Evolutionary conservation across 2,797 vertebrate genomes (phyloP), one percentile per base, ranked within the genome.

Genomic region (Masticophis lateralis): DNA sequence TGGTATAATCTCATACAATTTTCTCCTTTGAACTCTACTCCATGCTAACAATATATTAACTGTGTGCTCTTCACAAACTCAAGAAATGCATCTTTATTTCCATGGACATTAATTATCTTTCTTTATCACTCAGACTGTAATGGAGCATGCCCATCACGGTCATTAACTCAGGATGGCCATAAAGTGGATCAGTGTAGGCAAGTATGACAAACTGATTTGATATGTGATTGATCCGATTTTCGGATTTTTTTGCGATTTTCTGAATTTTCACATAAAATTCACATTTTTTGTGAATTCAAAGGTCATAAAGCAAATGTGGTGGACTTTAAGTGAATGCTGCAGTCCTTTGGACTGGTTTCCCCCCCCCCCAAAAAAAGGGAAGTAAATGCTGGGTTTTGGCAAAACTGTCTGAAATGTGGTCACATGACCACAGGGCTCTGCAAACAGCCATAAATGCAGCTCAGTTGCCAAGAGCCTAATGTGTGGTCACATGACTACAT

Each of bases 81-180:
- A 90, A 94, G 66, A 79, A 91, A 95, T 95, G 93, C 66, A 92
- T 95, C 83, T 89, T 69, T 88, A 43, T 20, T 93, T 91, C 86
- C 20, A 61, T 28, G 63, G 20, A 93, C 5, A 66, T 47, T 53
- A 66, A 91, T 47, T 51, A 3, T 60, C 25, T 53, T 63, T 92
- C 60, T 90, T 94, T 92, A 93, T 90, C 83, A 91, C 69, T 95
- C 95, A 79, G 66, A 32, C 32, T 74, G n/a, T 20, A 74, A 74
- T 74, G 16, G n/a, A 74, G 32, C 69, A 7, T 74, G 16, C 32
- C 66, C 32, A 74, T 74, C n/a, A 37, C 16, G 11, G 16, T 37
- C n/a, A 37, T 74, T 74, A 37, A 74, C 69, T 37, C 69, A 74
- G 2, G 2, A 74, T 74, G 69, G 16, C 16, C 7, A 0, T 20